phyloP scores from a whole-genome alignment of 2,113 vertebrate species.

The Chaetorhynchus papuensis region DNA sequence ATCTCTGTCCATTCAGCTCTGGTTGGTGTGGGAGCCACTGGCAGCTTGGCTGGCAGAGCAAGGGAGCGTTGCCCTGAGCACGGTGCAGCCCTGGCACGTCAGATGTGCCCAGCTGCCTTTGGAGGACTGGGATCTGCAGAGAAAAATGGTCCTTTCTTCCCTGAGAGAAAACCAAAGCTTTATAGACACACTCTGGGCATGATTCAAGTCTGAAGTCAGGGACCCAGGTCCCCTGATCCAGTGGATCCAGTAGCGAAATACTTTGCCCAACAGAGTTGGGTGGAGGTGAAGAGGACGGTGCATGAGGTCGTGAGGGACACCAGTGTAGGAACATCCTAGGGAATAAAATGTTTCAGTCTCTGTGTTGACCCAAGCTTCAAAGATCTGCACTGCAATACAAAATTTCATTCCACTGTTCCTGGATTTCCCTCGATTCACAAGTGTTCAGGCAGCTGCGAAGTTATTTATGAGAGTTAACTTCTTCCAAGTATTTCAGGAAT shows the following conservation, averaged over 20 bases:
- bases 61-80: neutral
- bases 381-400: neutral
- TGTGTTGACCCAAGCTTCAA: neutral
- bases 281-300: neutral
- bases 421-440: neutral
- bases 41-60: neutral
- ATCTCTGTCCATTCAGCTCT: neutral
- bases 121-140: neutral
- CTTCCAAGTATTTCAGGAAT: neutral
- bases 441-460: neutral
- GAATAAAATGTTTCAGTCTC: neutral
- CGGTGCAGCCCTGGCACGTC: neutral
- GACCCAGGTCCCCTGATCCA: neutral
- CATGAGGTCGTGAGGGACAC: neutral
- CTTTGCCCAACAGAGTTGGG: neutral
- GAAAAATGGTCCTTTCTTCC: neutral
- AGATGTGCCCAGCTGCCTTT: neutral
- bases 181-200: neutral
- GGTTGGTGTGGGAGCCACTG: neutral
- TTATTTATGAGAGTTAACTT: neutral
- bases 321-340: rapidly evolving
- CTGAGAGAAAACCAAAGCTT: neutral
- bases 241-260: neutral
- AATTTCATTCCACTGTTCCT: neutral
- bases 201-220: neutral